These are phyloP conservation scores for Heterotilapia buettikoferi DNA, from an alignment of 2,113 vertebrate genomes.

Conservation along the genomic window DNA sequence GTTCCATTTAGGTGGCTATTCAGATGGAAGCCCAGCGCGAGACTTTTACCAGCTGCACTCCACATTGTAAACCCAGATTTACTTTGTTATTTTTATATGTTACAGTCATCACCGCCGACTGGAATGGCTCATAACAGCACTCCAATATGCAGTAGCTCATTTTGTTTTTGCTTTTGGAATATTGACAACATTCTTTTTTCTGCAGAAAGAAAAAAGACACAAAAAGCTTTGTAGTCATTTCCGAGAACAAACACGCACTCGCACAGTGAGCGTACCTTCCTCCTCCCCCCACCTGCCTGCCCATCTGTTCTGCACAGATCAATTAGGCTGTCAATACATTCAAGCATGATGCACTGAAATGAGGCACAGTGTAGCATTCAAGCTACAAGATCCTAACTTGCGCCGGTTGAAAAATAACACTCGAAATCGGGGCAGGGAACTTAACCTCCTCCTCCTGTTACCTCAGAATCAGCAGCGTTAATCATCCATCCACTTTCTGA, in stretches of 20 bases:
- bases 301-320: constrained; percentile 59
- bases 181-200: background rate
- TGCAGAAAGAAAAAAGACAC: background rate
- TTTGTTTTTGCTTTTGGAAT: background rate
- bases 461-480: background rate
- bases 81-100: background rate
- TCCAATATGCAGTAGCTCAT: background rate
- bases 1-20: background rate
- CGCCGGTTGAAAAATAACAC: background rate
- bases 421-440: background rate
- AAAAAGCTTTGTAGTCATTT: constrained; percentile 20
- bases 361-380: background rate
- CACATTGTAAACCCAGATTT: background rate
- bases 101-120: background rate
- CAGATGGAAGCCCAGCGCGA: background rate
- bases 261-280: background rate
- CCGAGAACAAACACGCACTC: background rate
- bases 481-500: background rate
- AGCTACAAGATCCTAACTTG: background rate
- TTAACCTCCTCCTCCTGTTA: constrained; percentile 33
- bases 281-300: constrained; percentile 20
- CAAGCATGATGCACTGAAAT: background rate
- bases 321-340: constrained; percentile 52
- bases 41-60: background rate
- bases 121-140: background rate